Evolutionary conservation across 2,888 invertebrate species (phyloP).

Genomic region (Drosophila siamana): DNA sequence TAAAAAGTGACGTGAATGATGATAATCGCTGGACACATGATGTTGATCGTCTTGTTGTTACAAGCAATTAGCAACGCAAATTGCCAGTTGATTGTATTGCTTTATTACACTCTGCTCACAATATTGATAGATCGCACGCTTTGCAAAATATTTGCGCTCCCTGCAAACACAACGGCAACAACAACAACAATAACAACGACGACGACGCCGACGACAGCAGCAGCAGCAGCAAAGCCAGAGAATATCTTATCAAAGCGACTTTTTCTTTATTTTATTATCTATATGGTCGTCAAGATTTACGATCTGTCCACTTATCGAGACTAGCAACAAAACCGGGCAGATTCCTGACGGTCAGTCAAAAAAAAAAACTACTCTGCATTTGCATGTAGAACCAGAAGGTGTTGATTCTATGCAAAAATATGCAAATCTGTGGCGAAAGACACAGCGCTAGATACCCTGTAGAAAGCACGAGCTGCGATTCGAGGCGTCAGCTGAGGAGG

Average conservation of each 20-base stretch:
- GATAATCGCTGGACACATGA: slow-evolving; percentile 19
- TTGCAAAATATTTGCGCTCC: slow-evolving; percentile 35
- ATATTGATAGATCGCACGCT: slow-evolving; percentile 20
- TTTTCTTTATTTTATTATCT: neutral
- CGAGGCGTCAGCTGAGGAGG: too few species aligned
- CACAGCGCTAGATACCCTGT: too few species aligned
- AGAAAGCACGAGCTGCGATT: too few species aligned
- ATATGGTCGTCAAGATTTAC: slow-evolving; percentile 14
- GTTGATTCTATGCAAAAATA: too few species aligned
- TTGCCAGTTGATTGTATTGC: slow-evolving; percentile 16
- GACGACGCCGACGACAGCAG: too few species aligned
- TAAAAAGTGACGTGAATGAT: neutral
- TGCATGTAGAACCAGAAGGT: too few species aligned
- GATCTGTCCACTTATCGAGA: slow-evolving; percentile 14
- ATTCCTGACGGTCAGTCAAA: neutral
- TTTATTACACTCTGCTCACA: slow-evolving; percentile 8
- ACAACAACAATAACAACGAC: neutral
- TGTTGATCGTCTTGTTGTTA: slow-evolving; percentile 7
- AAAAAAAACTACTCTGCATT: neutral
- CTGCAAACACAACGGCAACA: slow-evolving; percentile 1
- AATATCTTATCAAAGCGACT: slow-evolving; percentile 24
- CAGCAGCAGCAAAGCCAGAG: neutral
- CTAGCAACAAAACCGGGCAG: too few species aligned
- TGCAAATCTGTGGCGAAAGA: too few species aligned
- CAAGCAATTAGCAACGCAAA: slow-evolving; percentile 23